These are phyloP conservation scores for Pachyramphus minor DNA, from an alignment of 2,113 vertebrate species.

Conservation along the genomic window DNA sequence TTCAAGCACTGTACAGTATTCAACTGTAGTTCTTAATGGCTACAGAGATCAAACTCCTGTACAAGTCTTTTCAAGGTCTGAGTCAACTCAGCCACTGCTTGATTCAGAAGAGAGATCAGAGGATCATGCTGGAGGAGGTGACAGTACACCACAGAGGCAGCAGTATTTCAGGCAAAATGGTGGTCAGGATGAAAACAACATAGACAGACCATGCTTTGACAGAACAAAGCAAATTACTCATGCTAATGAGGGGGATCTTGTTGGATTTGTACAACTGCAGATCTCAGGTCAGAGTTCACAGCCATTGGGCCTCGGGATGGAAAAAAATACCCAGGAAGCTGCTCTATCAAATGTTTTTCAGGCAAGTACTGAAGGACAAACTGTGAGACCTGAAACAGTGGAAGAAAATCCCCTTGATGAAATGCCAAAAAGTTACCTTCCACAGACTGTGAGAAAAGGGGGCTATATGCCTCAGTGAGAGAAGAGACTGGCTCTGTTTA, in stretches of 20 bases:
- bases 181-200: conserved; percentile 45
- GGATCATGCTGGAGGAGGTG: conserved; percentile 66
- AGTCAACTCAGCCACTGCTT: conserved; percentile 94
- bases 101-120: conserved; percentile 87
- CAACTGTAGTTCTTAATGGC: conserved; percentile 87
- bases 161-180: conserved; percentile 78
- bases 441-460: conserved; percentile 80
- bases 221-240: conserved; percentile 32
- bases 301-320: conserved; percentile 66
- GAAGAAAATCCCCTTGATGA: conserved; percentile 55
- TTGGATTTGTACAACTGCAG: conserved; percentile 67
- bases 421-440: conserved; percentile 82
- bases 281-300: conserved; percentile 61
- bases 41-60: conserved; percentile 91
- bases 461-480: conserved; percentile 88
- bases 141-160: conserved; percentile 47
- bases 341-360: conserved; percentile 27
- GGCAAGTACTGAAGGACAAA: conserved; percentile 39
- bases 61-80: conserved; percentile 86
- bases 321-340: conserved; percentile 60
- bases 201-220: conserved; percentile 68
- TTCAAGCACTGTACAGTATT: conserved; percentile 92
- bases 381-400: conserved; percentile 24
- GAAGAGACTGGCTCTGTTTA: conserved; percentile 33
- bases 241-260: conserved; percentile 49